Base-by-base conservation (phyloP, 2,888 invertebrate species). In the Macropis europaea region DNA sequence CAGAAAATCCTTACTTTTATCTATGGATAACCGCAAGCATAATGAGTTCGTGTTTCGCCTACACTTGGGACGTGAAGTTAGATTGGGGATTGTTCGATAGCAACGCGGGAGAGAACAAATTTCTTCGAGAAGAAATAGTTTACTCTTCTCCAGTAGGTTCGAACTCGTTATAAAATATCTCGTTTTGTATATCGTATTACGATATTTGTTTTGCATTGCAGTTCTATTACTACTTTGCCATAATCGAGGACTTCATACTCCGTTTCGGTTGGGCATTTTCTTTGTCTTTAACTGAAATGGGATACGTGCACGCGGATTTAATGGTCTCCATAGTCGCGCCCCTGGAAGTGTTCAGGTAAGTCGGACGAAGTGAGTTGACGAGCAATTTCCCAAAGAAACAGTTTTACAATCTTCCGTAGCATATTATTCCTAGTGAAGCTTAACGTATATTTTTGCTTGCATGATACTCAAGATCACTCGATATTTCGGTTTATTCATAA, bases 31-130 rank as follows among this genome's bases (percentile, higher is more conserved):
- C 93, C 2, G 94, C 96, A 34, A 95, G 95, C 82, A 90, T 98
- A 30, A 90, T 97, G 2, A 97, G 97, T 56, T 98, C 99, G 0
- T 93, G 96, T 66, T 99, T 99, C 90, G 97, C 99, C 0, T 98
- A 98, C 90, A 95, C 96, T 0, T 99, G 99, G 99, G 99, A 99
- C 90, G 95, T 99, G 38, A 97, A 97, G 91, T 97, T 99, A 96
- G 99, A 99, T 92, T 99, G 99, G 99, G 99, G 99, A 0, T 91
- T 99, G 53, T 95, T 99, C 84, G 98, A 98, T 87, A 94, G 94
- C 59, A 96, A 95, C 79, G 95, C 97, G 0, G 97, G 96, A 0
- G 97, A 98, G 91, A 97, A 98, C 92, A 94, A 93, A 88, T 95
- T 98, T 88, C 92, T 99, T 0, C 91, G 99, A 48, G 98, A 99